These are phyloP conservation scores for Acestrorhynchus altus DNA, from an alignment of 2,797 vertebrate genomes.

Conservation along the genomic window DNA sequence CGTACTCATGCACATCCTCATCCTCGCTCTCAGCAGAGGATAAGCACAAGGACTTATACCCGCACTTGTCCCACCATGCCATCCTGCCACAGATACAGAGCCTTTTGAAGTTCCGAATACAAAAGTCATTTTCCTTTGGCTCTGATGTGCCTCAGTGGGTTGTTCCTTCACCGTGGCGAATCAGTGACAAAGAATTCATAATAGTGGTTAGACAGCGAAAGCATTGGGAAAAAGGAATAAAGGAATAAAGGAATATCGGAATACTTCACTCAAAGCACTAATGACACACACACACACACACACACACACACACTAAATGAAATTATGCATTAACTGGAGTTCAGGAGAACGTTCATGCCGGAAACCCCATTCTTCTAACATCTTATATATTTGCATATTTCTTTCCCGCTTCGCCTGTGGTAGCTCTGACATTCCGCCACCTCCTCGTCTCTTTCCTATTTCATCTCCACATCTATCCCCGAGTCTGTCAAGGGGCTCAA, in stretches of 20 bases:
- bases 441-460: not conserved
- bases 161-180: not conserved
- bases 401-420: not conserved
- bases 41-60: constrained; percentile 85
- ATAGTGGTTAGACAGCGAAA: not conserved
- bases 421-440: not conserved
- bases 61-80: constrained; percentile 88
- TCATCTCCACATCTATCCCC: not conserved
- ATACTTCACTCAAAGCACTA: not conserved
- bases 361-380: not conserved
- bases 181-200: not conserved
- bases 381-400: not conserved
- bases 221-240: not conserved
- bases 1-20: constrained; percentile 75
- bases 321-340: not conserved
- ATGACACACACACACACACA: too few species aligned
- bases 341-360: not conserved
- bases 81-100: constrained; percentile 72
- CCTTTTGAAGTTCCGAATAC: not conserved
- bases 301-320: not conserved
- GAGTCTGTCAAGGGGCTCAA: not conserved
- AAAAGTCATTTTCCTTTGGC: not conserved
- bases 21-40: constrained; percentile 79
- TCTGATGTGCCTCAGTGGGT: not conserved
- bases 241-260: not conserved